Conservation (phyloP, 2,113 vertebrate genomes). For the Platanista minor region DNA sequence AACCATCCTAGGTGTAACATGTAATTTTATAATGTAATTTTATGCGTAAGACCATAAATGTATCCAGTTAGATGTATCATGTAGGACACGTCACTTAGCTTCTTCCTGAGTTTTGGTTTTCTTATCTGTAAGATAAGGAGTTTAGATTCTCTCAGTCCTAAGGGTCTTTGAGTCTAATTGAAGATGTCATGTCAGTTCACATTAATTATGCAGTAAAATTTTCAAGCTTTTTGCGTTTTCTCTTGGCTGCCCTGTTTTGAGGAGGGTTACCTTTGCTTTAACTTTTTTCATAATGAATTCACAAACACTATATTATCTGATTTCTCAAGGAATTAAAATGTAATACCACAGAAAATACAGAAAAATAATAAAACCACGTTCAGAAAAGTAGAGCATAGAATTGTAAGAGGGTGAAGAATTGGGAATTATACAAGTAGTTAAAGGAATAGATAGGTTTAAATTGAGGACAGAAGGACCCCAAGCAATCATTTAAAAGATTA, state of each 20-base stretch:
- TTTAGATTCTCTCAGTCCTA: background rate
- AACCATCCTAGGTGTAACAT: background rate
- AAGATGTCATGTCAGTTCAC: background rate
- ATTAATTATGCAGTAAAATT: background rate
- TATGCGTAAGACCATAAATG: background rate
- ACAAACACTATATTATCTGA: background rate
- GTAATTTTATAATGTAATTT: background rate
- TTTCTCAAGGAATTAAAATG: conserved; percentile 15
- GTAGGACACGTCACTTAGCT: background rate
- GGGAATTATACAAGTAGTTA: background rate
- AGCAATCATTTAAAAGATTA: background rate
- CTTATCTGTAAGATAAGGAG: background rate
- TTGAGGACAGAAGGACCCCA: background rate
- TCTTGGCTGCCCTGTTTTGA: background rate
- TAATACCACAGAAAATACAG: conserved; percentile 7
- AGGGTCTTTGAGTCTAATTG: background rate
- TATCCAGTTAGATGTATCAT: background rate
- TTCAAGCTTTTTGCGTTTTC: background rate
- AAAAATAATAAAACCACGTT: background rate
- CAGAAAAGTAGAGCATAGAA: background rate
- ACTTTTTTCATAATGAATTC: background rate
- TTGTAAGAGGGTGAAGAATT: background rate
- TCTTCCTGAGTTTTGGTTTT: background rate
- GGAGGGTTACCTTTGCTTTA: conserved; percentile 3
- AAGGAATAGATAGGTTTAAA: background rate